Base-by-base conservation (phyloP, 2,113 vertebrate species). In the Eulacestoma nigropectus region DNA sequence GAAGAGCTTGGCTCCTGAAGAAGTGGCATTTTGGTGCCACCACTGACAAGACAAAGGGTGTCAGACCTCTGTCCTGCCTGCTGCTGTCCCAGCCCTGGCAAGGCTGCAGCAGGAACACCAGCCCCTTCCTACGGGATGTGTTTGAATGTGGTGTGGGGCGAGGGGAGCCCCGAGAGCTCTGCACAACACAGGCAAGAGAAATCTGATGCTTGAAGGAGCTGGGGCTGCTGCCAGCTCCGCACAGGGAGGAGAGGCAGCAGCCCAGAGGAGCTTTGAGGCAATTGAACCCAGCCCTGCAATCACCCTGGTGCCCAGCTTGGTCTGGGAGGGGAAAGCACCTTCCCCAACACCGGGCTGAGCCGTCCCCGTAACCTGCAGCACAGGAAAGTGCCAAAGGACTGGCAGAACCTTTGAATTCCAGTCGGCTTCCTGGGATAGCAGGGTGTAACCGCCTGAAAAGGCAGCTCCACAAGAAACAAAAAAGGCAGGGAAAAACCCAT, bases 401-500 rank as follows among this genome's bases (percentile, higher is more conserved):
- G 78, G 84, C 77, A 94, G 44, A 83, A 64, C 79, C 96, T 96
- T 96, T 96, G 95, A 96, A 95, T 35, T 20, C 81, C 4, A 70
- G 83, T 11, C 55, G 9, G 85, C 88, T 95, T 93, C 88, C 90
- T 19, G 90, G 95, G 93, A 56, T 53, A 64, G 79, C 90, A 95
- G 95, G 93, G 95, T 88, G 92, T 94, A 84, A 81, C 95, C 13
- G 13, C 82, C 88, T 83, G 73, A n/a, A 92, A 95, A 95, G 74
- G 95, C 95, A 96, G 84, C 93, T 96, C 63, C 85, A 73, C 80
- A 32, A 93, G 87, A 91, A 94, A 89, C 68, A 81, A 93, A 88
- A 93, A 91, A 18, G 4, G 87, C 62, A 65, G 93, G 96, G 94
- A 91, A 94, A 96, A 96, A 76, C 70, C 89, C 89, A 2, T 29